A percentile compares a stretch with the other conserved stretches of the same genome.
Conservation (phyloP, 2,797 vertebrate species). For the Neosilurus mollespiculum region DNA sequence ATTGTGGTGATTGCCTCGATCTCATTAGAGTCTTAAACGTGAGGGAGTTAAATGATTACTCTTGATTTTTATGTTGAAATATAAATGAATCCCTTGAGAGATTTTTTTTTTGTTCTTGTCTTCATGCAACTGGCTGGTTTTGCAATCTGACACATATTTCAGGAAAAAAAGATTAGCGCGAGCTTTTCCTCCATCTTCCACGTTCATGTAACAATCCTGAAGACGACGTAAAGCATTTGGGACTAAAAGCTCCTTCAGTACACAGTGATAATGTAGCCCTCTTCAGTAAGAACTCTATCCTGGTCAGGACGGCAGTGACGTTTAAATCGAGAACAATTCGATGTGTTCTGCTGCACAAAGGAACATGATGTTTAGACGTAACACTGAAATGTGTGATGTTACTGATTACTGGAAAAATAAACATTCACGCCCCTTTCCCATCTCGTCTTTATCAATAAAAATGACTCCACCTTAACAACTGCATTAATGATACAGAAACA, state of each 20-base stretch:
- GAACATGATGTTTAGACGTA: too few relatives aligned
- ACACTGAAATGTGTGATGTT: not conserved
- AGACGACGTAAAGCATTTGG: not conserved
- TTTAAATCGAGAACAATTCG: not conserved
- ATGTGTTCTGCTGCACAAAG: too few relatives aligned
- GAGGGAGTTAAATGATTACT: conserved; percentile 2
- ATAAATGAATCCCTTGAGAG: conserved; percentile 17
- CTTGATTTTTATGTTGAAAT: conserved; percentile 20
- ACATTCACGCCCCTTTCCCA: not conserved
- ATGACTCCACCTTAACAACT: not conserved
- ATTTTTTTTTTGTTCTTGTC: not conserved
- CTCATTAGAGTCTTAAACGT: not conserved
- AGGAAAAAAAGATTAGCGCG: not conserved
- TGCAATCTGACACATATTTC: not conserved
- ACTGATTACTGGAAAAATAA: not conserved
- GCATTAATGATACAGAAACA: too few relatives aligned
- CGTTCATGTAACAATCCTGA: not conserved
- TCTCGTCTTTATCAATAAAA: not conserved
- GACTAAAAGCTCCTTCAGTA: not conserved
- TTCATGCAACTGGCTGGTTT: not conserved
- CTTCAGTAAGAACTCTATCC: not conserved
- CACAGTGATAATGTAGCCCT: too few relatives aligned
- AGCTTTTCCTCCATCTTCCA: not conserved
- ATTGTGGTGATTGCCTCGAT: not conserved
- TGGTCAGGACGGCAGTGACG: not conserved